A percentile compares a stretch with the other conserved stretches of the same genome.
These are phyloP conservation scores for Creontiades dilutus DNA, from an alignment of 2,888 invertebrate species.

Conservation along the genomic window DNA sequence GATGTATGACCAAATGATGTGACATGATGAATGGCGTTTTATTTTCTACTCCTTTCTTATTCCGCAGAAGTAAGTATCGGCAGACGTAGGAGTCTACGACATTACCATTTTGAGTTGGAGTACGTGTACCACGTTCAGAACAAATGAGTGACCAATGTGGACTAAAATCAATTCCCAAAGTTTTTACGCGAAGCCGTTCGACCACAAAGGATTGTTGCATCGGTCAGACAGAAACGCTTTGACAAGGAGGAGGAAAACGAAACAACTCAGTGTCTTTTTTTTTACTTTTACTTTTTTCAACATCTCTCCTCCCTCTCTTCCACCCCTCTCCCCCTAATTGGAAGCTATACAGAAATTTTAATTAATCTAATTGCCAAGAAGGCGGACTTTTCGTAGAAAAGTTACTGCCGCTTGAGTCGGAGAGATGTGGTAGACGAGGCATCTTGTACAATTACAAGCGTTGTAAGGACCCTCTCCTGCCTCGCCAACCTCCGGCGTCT, in stretches of 20 bases:
- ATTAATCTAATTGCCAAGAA: conserved; percentile 39
- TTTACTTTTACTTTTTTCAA: background rate
- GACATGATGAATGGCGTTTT: too few relatives aligned
- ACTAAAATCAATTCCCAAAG: too few relatives aligned
- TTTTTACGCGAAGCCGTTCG: background rate
- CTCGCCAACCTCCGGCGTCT: background rate
- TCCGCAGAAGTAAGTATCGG: too few relatives aligned
- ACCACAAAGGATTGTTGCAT: background rate
- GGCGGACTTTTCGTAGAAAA: conserved; percentile 23
- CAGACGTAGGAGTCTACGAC: too few relatives aligned
- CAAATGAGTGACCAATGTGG: too few relatives aligned
- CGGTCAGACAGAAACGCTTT: background rate
- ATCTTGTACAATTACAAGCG: conserved; percentile 38
- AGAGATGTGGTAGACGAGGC: background rate
- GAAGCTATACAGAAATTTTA: conserved; percentile 42
- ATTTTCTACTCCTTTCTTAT: too few relatives aligned
- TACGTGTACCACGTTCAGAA: too few relatives aligned
- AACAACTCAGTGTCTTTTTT: background rate
- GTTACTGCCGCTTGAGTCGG: background rate
- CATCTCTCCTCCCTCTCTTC: background rate
- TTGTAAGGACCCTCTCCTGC: conserved; percentile 16
- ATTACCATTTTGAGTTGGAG: too few relatives aligned
- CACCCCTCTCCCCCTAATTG: background rate
- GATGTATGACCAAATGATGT: too few relatives aligned
- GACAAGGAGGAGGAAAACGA: background rate